phyloP scores from a whole-genome alignment of 2,888 invertebrate species.

The Pammene aurita region DNA sequence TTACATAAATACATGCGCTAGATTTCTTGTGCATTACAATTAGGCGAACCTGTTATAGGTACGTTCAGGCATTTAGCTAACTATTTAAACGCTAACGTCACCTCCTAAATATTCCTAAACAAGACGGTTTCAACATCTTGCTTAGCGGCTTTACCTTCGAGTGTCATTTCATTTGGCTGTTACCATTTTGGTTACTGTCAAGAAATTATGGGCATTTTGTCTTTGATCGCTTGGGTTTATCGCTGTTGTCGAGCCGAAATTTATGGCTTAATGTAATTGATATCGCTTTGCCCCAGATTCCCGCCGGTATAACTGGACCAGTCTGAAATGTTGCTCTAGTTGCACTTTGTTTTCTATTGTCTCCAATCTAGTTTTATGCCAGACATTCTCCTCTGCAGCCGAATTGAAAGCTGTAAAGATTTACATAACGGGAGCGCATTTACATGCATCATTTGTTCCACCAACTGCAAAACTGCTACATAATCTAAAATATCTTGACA shows the following conservation, averaged over 20 bases:
- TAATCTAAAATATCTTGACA: background rate
- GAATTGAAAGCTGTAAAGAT: conserved; percentile 20
- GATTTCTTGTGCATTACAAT: conserved; percentile 60
- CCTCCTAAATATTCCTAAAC: conserved; percentile 25
- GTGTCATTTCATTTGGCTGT: background rate
- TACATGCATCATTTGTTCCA: background rate
- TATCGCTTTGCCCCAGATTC: conserved; percentile 64
- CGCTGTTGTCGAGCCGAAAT: conserved; percentile 52
- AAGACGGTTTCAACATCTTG: conserved; percentile 13
- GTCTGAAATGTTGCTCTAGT: conserved; percentile 56
- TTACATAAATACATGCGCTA: conserved; percentile 59
- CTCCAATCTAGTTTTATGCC: conserved; percentile 43
- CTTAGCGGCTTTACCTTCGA: conserved; percentile 18
- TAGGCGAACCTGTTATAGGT: conserved; percentile 44
- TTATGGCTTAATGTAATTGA: conserved; percentile 60
- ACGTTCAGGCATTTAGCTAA: conserved; percentile 24
- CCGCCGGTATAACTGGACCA: conserved; percentile 56
- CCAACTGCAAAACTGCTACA: background rate
- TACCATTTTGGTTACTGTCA: conserved; percentile 26
- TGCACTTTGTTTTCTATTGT: conserved; percentile 48
- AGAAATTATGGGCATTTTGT: conserved; percentile 45
- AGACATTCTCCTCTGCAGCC: conserved; percentile 19
- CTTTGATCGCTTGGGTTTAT: conserved; percentile 51
- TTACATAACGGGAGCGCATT: conserved; percentile 25
- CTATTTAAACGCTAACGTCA: conserved; percentile 22